Percentiles rank a stretch among this genome's conserved stretches.
phyloP scores from a whole-genome alignment of 2,113 vertebrate genomes.

The Passer domesticus region DNA sequence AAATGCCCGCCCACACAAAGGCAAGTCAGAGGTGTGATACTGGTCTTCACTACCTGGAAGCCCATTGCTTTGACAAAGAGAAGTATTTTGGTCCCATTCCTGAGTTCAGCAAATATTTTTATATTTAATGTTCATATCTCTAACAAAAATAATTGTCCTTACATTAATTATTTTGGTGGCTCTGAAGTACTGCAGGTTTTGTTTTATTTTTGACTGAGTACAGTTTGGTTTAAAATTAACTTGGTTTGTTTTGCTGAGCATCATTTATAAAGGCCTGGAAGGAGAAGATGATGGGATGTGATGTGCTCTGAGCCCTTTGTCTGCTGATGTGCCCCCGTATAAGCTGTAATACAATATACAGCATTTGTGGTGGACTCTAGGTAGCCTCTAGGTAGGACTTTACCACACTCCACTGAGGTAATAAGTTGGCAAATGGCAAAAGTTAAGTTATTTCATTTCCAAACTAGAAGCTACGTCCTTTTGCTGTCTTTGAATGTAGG shows the following conservation, averaged over 20 bases:
- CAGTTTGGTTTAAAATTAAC: neutral
- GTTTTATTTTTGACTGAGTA: neutral
- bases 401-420: neutral
- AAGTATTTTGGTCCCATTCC: neutral
- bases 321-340: neutral
- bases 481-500: neutral
- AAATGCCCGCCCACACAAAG: neutral
- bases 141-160: neutral
- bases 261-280: neutral
- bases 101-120: neutral
- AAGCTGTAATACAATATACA: neutral
- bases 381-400: neutral
- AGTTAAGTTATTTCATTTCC: neutral
- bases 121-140: neutral
- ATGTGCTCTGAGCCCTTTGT: neutral
- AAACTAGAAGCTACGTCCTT: neutral
- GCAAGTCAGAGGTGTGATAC: neutral
- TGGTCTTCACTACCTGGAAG: neutral
- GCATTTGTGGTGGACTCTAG: neutral
- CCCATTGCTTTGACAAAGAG: neutral
- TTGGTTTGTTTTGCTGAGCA: neutral
- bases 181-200: neutral
- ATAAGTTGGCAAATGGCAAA: neutral
- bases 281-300: neutral
- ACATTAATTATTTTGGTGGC: fast-evolving